Conservation (phyloP, 2,888 invertebrate species). For the Litoditis marina region DNA sequence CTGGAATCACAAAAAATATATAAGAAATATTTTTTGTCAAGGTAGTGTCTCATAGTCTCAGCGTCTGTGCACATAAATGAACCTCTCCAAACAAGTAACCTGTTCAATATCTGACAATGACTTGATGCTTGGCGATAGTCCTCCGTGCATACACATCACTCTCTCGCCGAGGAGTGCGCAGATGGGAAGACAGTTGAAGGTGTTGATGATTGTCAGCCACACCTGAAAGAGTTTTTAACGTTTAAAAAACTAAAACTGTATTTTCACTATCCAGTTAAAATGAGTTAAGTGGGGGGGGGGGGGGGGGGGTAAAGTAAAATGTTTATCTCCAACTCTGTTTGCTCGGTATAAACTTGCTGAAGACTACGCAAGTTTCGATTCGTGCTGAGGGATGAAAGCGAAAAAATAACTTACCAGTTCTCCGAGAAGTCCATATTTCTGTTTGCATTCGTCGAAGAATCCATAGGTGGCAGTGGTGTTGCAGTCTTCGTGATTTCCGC, state of each 20-base stretch:
- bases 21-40: neutral
- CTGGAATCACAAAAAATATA: neutral
- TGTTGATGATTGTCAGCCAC: slow-evolving; percentile 45
- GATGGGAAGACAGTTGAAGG: slow-evolving; percentile 52
- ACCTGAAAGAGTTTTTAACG: slow-evolving; percentile 17
- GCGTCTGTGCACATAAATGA: too few species aligned
- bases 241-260: too few species aligned
- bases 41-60: too few species aligned
- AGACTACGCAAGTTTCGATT: too few species aligned
- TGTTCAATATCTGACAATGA: slow-evolving; percentile 36
- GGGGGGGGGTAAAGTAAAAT: neutral
- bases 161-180: slow-evolving; percentile 41
- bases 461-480: slow-evolving; percentile 53
- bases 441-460: slow-evolving; percentile 51
- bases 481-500: slow-evolving; percentile 57
- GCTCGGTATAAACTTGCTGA: too few species aligned
- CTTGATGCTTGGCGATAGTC: slow-evolving; percentile 45
- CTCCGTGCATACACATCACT: slow-evolving; percentile 55
- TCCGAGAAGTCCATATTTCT: slow-evolving; percentile 31
- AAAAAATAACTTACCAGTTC: slow-evolving; percentile 15
- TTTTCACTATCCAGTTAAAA: too few species aligned
- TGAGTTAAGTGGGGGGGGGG: too few species aligned
- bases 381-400: neutral
- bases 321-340: neutral
- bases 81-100: too few species aligned